These are phyloP conservation scores for Thunnus albacares DNA, from an alignment of 2,797 vertebrate species.

Conservation along the genomic window DNA sequence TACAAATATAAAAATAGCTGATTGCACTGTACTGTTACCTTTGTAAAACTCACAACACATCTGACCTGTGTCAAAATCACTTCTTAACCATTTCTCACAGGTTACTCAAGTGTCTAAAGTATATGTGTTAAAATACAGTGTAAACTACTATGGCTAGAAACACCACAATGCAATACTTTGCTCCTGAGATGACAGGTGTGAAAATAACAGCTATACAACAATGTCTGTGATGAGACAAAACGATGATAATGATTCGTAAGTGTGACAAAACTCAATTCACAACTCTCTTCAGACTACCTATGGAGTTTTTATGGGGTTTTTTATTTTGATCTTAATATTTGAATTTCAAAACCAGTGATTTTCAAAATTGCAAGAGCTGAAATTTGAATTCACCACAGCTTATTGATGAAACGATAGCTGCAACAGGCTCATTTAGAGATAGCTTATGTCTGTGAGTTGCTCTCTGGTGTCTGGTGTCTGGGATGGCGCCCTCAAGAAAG, in stretches of 20 bases:
- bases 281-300: background rate
- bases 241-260: background rate
- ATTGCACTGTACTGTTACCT: too few relatives aligned
- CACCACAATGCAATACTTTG: background rate
- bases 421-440: background rate
- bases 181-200: background rate
- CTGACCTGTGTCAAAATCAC: background rate
- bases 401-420: background rate
- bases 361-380: background rate
- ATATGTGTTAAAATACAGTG: background rate
- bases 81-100: background rate
- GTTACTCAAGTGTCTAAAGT: background rate
- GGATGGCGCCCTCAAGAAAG: background rate
- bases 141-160: background rate
- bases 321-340: too few relatives aligned
- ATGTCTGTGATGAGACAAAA: background rate
- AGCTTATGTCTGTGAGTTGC: background rate
- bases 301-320: too few relatives aligned
- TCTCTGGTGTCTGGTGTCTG: background rate
- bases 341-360: background rate
- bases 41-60: background rate
- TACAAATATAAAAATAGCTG: too few relatives aligned
- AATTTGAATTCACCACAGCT: background rate
- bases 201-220: background rate
- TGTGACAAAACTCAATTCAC: too few relatives aligned